Evolutionary conservation across 1,140 invertebrate species (phyloP).

Genomic region (Apocrypta bakeri): DNA sequence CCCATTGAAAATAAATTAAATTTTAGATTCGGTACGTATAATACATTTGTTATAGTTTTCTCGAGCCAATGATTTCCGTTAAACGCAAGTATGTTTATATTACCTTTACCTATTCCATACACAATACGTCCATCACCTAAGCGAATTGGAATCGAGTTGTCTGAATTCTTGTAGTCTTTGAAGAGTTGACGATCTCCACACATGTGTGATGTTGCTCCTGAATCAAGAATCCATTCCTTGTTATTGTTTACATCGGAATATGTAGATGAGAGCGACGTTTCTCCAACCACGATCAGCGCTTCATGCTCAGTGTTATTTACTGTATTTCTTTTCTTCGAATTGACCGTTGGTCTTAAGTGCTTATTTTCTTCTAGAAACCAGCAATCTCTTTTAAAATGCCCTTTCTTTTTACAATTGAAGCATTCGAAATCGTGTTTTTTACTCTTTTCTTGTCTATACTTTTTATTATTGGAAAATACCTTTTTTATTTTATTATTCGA

Average conservation of each 20-base stretch:
- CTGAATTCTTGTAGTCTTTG: slow-evolving; percentile 41
- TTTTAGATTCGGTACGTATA: slow-evolving; percentile 68
- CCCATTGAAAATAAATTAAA: slow-evolving; percentile 70
- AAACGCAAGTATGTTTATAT: slow-evolving; percentile 59
- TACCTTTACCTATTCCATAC: slow-evolving; percentile 52
- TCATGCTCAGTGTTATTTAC: too few species aligned
- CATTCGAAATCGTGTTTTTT: too few species aligned
- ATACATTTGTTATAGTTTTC: slow-evolving; percentile 63
- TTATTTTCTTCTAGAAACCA: too few species aligned
- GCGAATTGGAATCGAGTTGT: slow-evolving; percentile 16
- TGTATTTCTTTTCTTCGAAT: too few species aligned
- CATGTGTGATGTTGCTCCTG: slow-evolving; percentile 58
- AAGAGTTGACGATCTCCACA: slow-evolving; percentile 45
- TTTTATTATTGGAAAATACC: too few species aligned
- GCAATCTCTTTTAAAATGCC: too few species aligned
- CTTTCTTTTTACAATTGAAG: too few species aligned
- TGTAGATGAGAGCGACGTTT: neutral
- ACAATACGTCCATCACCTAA: slow-evolving; percentile 53
- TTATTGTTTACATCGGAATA: neutral
- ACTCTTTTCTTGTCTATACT: too few species aligned
- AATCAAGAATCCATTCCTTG: slow-evolving; percentile 53
- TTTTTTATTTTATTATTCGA: slow-evolving; percentile 16
- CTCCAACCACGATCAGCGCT: slow-evolving; percentile 34
- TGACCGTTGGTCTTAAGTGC: too few species aligned
- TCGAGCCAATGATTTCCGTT: slow-evolving; percentile 52